Base-by-base conservation (phyloP, 1,140 invertebrate species). In the Dinoponera quadriceps region DNA sequence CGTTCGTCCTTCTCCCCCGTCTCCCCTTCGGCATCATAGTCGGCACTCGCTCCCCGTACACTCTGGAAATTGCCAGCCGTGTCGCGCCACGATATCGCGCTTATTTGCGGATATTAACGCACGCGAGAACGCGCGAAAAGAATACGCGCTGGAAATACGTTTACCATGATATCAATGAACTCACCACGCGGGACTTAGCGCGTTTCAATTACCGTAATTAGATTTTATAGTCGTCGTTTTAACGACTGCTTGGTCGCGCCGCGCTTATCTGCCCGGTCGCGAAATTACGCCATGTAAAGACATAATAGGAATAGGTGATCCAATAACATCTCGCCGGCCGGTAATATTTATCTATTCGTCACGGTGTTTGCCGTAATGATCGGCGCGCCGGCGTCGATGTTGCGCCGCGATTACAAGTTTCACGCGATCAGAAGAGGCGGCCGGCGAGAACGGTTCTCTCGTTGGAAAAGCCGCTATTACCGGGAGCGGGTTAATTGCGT, bases 151-250 rank as follows among this genome's bases (percentile, higher is more conserved):
- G 1, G 29, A 16, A 14, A 63, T 22, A 33, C 25, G 22, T 51
- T 48, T 20, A 49, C 22, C 49, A 69, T 60, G 71, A 77, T 85
- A 88, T 85, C 87, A 33, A 82, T 84, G 75, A 73, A 65, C 66
- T 44, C 62, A 78, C 60, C 25, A 48, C 69, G 25, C 48, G 69
- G 65, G 72, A 38, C 18, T 54, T 9, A 74, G 71, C 77, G 66
- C 57, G 72, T 60, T n/a, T 78, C 86, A 83, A 88, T 89, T 88
- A 89, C 73, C 80, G 74, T 88, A 85, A 89, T 89, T 88, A 89
- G 82, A 69, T 85, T 85, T 87, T 78, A 88, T 85, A 69, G 86
- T 55, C 65, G 74, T 75, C 69, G 86, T 87, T 74, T 87, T 85
- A 82, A 82, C n/a, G n/a, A n/a, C 85, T 57, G 33, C 27, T 44